Percentiles rank a stretch among this genome's conserved stretches.
Evolutionary conservation across 1,140 invertebrate genomes (phyloP).

Genomic region (Sarcophaga peregrina): DNA sequence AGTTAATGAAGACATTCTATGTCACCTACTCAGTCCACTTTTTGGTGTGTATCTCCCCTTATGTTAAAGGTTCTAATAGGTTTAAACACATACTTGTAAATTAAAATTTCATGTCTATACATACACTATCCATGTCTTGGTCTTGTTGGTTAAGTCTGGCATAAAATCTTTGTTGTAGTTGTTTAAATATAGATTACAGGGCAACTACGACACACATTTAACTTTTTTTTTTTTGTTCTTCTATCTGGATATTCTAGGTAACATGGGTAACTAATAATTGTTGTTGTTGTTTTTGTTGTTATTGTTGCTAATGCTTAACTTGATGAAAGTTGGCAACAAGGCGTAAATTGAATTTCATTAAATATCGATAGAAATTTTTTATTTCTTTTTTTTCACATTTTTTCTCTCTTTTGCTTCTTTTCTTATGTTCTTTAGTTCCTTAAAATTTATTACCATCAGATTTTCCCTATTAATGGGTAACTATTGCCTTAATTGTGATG

Average conservation of each 20-base stretch:
- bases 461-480: background rate
- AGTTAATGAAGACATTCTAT: no score
- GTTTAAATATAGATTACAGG: background rate
- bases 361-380: background rate
- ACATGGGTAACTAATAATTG: background rate
- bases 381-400: background rate
- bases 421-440: background rate
- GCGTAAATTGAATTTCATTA: slow-evolving; percentile 33
- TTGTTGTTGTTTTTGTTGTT: background rate
- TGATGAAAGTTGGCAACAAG: slow-evolving; percentile 29
- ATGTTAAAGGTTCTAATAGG: no score
- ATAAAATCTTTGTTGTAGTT: no score
- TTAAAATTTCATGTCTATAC: no score
- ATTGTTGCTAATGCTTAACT: background rate
- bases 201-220: background rate
- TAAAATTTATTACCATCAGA: no score
- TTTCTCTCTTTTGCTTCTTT: background rate
- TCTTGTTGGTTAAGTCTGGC: no score
- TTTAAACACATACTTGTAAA: no score
- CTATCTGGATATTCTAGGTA: slow-evolving; percentile 3
- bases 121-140: no score
- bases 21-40: no score
- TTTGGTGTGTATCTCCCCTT: no score
- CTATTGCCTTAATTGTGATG: background rate
- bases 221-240: background rate